Evolutionary conservation across 2,797 vertebrate genomes (phyloP).

Genomic region (Platyrinchus mystaceus): DNA sequence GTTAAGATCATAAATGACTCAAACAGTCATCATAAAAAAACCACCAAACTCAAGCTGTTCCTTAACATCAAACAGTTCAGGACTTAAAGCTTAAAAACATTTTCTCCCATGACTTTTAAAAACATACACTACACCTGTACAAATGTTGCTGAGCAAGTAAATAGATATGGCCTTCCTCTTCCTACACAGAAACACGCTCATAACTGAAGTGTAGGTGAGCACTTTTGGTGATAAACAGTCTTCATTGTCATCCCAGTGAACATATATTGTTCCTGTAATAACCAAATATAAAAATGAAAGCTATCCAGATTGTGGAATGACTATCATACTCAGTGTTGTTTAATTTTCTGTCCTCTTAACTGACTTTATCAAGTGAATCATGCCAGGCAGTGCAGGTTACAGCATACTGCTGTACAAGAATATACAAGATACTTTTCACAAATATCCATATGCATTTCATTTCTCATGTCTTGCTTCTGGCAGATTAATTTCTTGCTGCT

Average conservation of each 20-base stretch:
- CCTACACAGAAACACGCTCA: not conserved
- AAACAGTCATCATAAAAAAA: not conserved
- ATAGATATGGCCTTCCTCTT: not conserved
- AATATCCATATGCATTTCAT: not conserved
- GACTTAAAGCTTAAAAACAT: not conserved
- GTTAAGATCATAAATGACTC: not conserved
- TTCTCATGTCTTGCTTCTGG: not conserved
- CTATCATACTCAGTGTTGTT: no score
- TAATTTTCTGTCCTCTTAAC: not conserved
- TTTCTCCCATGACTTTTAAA: not conserved
- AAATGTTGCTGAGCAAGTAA: not conserved
- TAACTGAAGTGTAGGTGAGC: not conserved
- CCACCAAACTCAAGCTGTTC: not conserved
- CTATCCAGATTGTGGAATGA: not conserved
- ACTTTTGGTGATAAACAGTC: not conserved
- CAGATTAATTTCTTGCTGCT: not conserved
- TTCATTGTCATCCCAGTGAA: not conserved
- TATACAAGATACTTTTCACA: no score
- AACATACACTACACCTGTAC: no score
- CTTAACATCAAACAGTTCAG: not conserved
- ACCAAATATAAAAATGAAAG: not conserved
- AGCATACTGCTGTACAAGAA: not conserved
- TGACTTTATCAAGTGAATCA: not conserved
- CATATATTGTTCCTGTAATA: not conserved
- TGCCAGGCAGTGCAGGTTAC: accelerated